Evolutionary conservation across 2,797 vertebrate species (phyloP).

Genomic region (Enteromius fasciolatus): DNA sequence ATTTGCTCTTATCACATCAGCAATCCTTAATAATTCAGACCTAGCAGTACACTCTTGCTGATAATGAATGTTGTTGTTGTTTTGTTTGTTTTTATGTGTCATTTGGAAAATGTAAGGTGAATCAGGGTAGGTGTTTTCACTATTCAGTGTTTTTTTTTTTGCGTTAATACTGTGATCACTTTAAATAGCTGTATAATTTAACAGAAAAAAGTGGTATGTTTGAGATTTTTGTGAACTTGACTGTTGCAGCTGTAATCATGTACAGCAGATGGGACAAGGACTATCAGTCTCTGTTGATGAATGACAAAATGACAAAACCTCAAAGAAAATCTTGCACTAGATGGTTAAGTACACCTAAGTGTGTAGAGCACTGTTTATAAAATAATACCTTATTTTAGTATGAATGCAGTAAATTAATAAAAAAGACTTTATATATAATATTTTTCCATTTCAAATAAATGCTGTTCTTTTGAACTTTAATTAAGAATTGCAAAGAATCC

Average conservation of each 20-base stretch:
- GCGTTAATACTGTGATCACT: neutral
- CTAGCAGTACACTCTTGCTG: neutral
- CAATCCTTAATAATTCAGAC: constrained; percentile 25
- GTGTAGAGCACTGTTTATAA: neutral
- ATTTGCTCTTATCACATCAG: neutral
- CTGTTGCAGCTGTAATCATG: neutral
- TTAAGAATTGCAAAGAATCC: no score
- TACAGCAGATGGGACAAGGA: no score
- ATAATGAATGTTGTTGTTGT: constrained; percentile 2
- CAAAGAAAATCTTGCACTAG: no score
- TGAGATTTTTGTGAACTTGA: no score
- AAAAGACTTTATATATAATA: neutral
- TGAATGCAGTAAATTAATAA: no score
- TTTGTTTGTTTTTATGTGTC: constrained; percentile 2
- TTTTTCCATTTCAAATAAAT: neutral
- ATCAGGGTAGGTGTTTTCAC: no score
- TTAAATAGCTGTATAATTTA: no score
- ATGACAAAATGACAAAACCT: no score
- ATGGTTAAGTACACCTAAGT: no score
- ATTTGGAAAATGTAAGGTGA: neutral
- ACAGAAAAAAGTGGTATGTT: no score
- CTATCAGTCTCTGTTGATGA: no score
- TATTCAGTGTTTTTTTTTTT: neutral
- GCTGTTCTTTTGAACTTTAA: neutral
- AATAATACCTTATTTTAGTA: neutral